Conservation (phyloP, 1,140 invertebrate species). For the Drosophila repletoides region DNA sequence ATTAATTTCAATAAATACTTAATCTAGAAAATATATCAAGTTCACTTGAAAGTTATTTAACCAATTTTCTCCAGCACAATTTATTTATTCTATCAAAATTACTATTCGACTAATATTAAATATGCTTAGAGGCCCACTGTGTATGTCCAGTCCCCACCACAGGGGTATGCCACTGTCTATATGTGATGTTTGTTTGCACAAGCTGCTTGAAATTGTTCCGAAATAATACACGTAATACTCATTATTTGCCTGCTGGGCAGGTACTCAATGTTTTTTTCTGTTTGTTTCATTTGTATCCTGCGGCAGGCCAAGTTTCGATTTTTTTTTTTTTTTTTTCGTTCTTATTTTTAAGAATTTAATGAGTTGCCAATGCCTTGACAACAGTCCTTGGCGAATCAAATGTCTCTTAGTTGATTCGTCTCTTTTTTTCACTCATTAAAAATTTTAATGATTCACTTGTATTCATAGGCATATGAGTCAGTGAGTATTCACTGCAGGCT, state of each 20-base stretch:
- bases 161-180: too few relatives aligned
- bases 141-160: too few relatives aligned
- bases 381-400: constrained; percentile 6
- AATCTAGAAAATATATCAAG: too few relatives aligned
- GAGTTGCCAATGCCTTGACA: constrained; percentile 17
- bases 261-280: constrained; percentile 6
- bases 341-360: constrained; percentile 15
- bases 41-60: too few relatives aligned
- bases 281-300: neutral
- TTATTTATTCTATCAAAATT: too few relatives aligned
- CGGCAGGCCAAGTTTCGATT: constrained; percentile 1
- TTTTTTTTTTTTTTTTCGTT: neutral
- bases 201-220: constrained; percentile 8
- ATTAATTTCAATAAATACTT: too few relatives aligned
- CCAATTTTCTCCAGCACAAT: too few relatives aligned
- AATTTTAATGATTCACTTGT: constrained; percentile 20
- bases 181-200: constrained; percentile 3
- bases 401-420: neutral
- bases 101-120: too few relatives aligned
- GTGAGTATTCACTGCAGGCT: too few relatives aligned
- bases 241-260: constrained; percentile 17
- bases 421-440: constrained; percentile 13
- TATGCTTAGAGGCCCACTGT: too few relatives aligned
- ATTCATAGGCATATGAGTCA: too few relatives aligned
- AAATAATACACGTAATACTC: constrained; percentile 22